Base-by-base conservation (phyloP, 1,140 invertebrate genomes). In the Zeugodacus cucurbitae region DNA sequence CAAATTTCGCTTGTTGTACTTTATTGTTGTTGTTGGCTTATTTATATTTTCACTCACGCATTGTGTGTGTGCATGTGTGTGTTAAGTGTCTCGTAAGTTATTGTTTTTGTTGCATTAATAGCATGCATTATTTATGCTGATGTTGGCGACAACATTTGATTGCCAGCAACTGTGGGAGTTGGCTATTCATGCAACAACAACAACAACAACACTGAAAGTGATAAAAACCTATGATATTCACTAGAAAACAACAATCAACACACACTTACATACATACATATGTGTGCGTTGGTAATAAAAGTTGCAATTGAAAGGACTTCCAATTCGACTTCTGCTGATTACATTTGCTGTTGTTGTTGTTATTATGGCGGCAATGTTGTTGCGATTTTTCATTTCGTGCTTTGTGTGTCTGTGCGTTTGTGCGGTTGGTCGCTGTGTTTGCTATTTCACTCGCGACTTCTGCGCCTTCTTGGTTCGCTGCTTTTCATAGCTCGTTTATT, bases 71-170 rank as follows among this genome's bases (percentile, higher is more conserved):
- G 7, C 32, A 26, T 70, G 64, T 70, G 26, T 70, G 26, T 70
- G 32, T 70, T 14, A 54, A 54, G 14, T 17, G 14, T 54, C 37
- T 26, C 48, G 29, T 34, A 37, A 74, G 32, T 74, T 74, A 34
- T 41, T 74, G 34, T 48, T 82, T 22, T 48, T 82, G 74, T 48
- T 82, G n/a, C 37, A 48, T 17, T 82, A 2, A 62, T 62, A n/a
- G 7, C 26, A 62, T 62, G 74, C 41, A 82, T 82, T 82, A 82
- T 82, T 82, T 82, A 82, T 82, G 74, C 74, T 82, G 74, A 82
- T 54, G 74, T 48, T 82, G 74, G 74, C 74, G 74, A 82, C 74
- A 82, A 82, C 44, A n/a, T 82, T 54, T 82, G 74, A 54, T 82
- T 82, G 74, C 74, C 74, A 82, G n/a, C 74, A 29, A 82, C 41